Evolutionary conservation across 2,888 invertebrate genomes (phyloP), one percentile per base, ranked within the genome.

Genomic region (Proisotoma minuta): DNA sequence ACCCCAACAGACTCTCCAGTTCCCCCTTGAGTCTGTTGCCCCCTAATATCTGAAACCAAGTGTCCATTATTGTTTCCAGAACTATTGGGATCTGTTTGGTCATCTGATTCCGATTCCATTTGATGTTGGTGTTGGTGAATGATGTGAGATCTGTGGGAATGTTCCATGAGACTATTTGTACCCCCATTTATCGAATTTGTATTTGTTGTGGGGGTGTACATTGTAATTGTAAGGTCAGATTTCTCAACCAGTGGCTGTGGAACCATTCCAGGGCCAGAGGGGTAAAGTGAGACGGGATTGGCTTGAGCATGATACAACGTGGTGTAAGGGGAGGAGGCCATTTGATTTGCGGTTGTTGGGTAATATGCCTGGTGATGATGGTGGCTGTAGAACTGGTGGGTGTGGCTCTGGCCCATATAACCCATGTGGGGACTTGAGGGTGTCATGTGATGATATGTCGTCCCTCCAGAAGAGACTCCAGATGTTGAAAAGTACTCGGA

Each of bases 381-480:
- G 20, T 62, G 62, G 24, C 52, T 60, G 40, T 61, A 52, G 29
- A 52, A 52, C 28, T 52, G 52, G 52, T 52, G 52, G 49, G 49
- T 18, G 52, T 52, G 52, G 28, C 27, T 18, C 4, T 23, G 8
- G 4, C 24, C 8, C 23, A 24, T 27, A 4, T 34, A 34, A 15
- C 34, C 34, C 34, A 48, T 62, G 60, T 15, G 18, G 49, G 50
- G 29, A 24, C 34, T 40, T 2, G 66, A 59, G 18, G 73, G 57
- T 24, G 68, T 68, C 68, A 70, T 68, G 63, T 71, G 70, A 48
- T 73, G 73, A 60, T 73, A 71, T n/a, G 65, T 65, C 49, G 71
- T 59, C 12, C 64, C 53, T 29, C 70, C 64, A 18, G 40, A 48
- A 26, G 43, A 49, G 4, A 57, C 34, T 48, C 51, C 60, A n/a